Evolutionary conservation across 2,888 invertebrate genomes (phyloP).

Genomic region (Phytoseiulus persimilis): DNA sequence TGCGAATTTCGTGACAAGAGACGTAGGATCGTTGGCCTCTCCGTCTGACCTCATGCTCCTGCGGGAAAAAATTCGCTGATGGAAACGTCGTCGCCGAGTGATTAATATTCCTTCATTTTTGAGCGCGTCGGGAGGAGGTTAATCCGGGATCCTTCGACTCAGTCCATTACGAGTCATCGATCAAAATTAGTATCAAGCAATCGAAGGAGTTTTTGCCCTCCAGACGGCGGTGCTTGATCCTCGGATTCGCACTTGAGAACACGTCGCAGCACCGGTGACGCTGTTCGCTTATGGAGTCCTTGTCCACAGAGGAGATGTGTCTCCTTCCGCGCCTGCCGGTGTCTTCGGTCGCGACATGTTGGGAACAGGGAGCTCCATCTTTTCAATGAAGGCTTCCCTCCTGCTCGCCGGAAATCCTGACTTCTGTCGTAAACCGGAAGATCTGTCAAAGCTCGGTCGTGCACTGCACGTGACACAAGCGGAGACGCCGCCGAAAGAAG

Average conservation of each 20-base stretch:
- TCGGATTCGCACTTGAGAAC: not conserved
- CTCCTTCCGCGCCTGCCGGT: not conserved
- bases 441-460: not conserved
- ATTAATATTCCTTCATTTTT: constrained; percentile 29
- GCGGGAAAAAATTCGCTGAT: not conserved
- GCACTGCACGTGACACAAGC: not conserved
- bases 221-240: not conserved
- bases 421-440: not conserved
- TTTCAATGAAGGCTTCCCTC: not conserved
- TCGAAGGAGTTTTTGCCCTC: not conserved
- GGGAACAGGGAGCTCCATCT: not conserved
- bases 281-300: not conserved
- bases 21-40: not conserved
- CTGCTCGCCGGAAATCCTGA: not conserved
- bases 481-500: not conserved
- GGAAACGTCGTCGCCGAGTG: constrained; percentile 22
- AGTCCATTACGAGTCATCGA: constrained; percentile 35
- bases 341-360: not conserved
- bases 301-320: not conserved
- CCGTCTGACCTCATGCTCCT: not conserved
- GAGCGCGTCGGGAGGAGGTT: not conserved
- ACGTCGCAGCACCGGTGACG: not conserved
- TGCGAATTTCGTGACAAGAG: not conserved
- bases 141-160: constrained; percentile 9
- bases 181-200: constrained; percentile 7